Percentiles rank a stretch among this genome's conserved stretches.
phyloP scores from a whole-genome alignment of 30 jellyfish, hydroid and myxozoan genomes.

The Nemopilema nomurai region DNA sequence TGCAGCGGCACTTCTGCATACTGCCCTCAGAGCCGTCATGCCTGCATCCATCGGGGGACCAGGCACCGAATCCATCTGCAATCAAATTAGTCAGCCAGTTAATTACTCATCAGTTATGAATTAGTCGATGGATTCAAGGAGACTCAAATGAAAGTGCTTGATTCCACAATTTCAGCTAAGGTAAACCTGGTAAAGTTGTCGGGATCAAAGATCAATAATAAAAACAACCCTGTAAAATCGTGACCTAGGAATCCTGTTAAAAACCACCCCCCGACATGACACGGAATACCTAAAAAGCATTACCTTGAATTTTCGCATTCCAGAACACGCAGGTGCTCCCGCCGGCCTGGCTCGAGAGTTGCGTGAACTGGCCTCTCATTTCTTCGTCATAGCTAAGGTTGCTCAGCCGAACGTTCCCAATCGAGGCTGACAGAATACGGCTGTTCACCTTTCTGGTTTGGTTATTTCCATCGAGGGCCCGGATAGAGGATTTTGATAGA shows the following conservation, averaged over 20 bases:
- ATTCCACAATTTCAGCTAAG: too few species aligned
- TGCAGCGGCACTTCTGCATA: conserved; percentile 60
- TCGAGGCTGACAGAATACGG: conserved; percentile 75
- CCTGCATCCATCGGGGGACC: conserved; percentile 76
- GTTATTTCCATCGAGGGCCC: not conserved
- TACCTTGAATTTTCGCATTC: conserved; percentile 58
- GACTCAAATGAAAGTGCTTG: too few species aligned
- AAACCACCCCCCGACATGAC: not conserved
- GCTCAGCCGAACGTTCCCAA: conserved; percentile 44
- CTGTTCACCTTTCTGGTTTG: conserved; percentile 47
- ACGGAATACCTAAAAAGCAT: not conserved
- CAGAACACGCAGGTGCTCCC: conserved; percentile 52
- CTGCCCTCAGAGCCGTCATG: conserved; percentile 21
- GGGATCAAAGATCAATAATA: too few species aligned
- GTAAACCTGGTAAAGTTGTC: too few species aligned
- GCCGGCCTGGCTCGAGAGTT: conserved; percentile 15
- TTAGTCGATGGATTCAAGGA: not conserved
- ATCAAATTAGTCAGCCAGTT: not conserved
- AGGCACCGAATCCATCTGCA: conserved; percentile 67
- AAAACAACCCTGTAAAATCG: too few species aligned
- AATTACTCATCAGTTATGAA: too few species aligned
- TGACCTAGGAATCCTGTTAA: too few species aligned
- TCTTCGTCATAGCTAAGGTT: conserved; percentile 52
- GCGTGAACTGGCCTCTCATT: conserved; percentile 26
- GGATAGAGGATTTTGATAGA: conserved; percentile 15